A percentile compares a stretch with the other conserved stretches of the same genome.
These are phyloP conservation scores for Oscheius myriophilus DNA, from an alignment of 2,888 invertebrate species.

Conservation along the genomic window DNA sequence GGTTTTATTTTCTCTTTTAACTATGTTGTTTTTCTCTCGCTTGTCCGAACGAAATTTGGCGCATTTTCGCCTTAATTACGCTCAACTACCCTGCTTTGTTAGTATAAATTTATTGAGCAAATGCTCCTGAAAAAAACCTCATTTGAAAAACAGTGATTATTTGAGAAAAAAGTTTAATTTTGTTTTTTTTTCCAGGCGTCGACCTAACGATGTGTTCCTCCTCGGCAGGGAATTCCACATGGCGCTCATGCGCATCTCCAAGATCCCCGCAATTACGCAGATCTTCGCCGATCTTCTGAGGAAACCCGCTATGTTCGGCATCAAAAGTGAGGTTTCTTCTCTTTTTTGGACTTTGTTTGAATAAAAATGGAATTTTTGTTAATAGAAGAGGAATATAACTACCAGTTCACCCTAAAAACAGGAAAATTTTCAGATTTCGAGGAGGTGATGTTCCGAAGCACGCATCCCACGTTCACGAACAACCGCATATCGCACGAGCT, in stretches of 20 bases:
- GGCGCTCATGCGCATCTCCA: slow-evolving; percentile 16
- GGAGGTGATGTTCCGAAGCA: slow-evolving; percentile 24
- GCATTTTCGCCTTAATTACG: no score
- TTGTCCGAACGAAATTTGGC: no score
- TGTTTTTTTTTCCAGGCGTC: neutral
- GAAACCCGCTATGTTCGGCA: slow-evolving; percentile 10
- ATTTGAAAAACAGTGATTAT: no score
- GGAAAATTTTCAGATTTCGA: slow-evolving; percentile 26
- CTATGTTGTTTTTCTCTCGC: no score
- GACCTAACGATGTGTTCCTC: slow-evolving; percentile 9
- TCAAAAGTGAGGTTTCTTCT: slow-evolving; percentile 7
- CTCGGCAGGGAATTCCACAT: slow-evolving; percentile 14
- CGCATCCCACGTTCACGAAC: neutral
- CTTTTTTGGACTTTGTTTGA: no score
- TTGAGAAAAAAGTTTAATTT: no score
- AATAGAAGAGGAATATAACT: no score
- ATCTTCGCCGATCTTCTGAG: slow-evolving; percentile 16
- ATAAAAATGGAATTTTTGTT: no score
- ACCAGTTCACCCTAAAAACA: neutral
- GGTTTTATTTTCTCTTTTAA: no score
- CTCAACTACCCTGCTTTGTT: no score
- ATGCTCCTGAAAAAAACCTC: no score
- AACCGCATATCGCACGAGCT: slow-evolving; percentile 22
- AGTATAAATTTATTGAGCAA: no score
- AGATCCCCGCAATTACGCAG: slow-evolving; percentile 8